phyloP scores from a whole-genome alignment of 2,888 invertebrate species.

The Isotomurus palustris region DNA sequence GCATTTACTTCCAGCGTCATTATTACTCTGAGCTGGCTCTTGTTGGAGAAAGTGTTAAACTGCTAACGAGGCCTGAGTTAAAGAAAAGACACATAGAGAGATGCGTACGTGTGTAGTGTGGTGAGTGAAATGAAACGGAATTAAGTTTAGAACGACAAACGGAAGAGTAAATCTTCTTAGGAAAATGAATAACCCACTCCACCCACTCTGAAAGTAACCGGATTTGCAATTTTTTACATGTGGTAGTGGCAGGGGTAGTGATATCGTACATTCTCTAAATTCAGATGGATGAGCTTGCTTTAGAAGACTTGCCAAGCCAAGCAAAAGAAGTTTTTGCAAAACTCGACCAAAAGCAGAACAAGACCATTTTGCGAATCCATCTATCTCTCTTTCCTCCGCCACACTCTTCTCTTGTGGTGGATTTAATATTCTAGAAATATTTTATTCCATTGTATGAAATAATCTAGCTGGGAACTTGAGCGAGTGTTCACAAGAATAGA shows the following conservation, averaged over 20 bases:
- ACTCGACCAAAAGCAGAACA: neutral
- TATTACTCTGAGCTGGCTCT: too few relatives aligned
- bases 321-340: slow-evolving; percentile 3
- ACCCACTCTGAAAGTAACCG: slow-evolving; percentile 8
- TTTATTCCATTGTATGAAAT: slow-evolving; percentile 1
- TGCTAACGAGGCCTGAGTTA: neutral
- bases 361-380: slow-evolving; percentile 8
- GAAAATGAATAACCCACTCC: slow-evolving; percentile 16
- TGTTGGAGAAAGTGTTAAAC: slow-evolving; percentile 4
- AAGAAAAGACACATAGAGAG: too few relatives aligned
- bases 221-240: slow-evolving; percentile 17
- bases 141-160: slow-evolving; percentile 5
- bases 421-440: slow-evolving; percentile 8
- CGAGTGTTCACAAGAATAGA: too few relatives aligned
- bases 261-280: neutral
- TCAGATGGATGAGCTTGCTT: slow-evolving; percentile 4
- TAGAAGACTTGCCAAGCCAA: neutral
- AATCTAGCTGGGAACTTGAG: neutral
- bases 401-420: neutral
- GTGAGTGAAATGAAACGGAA: slow-evolving; percentile 15
- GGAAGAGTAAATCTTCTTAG: slow-evolving; percentile 12
- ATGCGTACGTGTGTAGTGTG: too few relatives aligned
- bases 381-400: too few relatives aligned
- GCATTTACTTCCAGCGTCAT: too few relatives aligned
- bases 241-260: slow-evolving; percentile 1